Evolutionary conservation across 1,140 invertebrate species (phyloP).

Genomic region (Aphelinus atriplicis): DNA sequence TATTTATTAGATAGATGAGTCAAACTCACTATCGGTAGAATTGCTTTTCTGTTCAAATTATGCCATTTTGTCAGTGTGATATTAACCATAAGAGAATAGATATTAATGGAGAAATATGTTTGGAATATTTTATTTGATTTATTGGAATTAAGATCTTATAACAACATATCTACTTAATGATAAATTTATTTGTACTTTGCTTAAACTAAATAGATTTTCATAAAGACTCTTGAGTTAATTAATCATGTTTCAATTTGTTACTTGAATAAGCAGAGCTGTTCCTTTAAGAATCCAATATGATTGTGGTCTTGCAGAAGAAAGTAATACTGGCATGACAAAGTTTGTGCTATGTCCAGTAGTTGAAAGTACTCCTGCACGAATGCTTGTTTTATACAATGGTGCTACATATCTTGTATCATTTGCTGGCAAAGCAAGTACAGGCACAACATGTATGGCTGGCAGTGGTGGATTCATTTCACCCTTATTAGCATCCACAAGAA

Average conservation of each 20-base stretch:
- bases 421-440: slow-evolving; percentile 70
- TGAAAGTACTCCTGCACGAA: slow-evolving; percentile 82
- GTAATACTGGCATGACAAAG: slow-evolving; percentile 82
- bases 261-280: slow-evolving; percentile 83
- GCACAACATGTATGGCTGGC: slow-evolving; percentile 80
- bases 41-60: slow-evolving; percentile 13
- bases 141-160: too few relatives aligned
- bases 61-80: slow-evolving; percentile 25
- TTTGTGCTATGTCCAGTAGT: slow-evolving; percentile 92
- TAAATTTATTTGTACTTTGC: too few relatives aligned
- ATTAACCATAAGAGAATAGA: slow-evolving; percentile 23
- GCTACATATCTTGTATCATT: slow-evolving; percentile 76
- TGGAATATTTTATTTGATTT: not conserved
- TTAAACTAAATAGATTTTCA: not conserved
- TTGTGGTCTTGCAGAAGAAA: slow-evolving; percentile 71
- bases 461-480: slow-evolving; percentile 81
- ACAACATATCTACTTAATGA: too few relatives aligned
- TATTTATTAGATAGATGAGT: not conserved
- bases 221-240: not conserved
- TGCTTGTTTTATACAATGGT: slow-evolving; percentile 88
- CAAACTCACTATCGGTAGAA: not conserved
- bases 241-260: slow-evolving; percentile 69
- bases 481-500: slow-evolving; percentile 77
- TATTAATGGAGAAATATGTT: slow-evolving; percentile 8
- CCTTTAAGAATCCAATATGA: slow-evolving; percentile 89